Conservation (phyloP, 23 tunicate genomes). For the Clavelina lepadiformis region DNA sequence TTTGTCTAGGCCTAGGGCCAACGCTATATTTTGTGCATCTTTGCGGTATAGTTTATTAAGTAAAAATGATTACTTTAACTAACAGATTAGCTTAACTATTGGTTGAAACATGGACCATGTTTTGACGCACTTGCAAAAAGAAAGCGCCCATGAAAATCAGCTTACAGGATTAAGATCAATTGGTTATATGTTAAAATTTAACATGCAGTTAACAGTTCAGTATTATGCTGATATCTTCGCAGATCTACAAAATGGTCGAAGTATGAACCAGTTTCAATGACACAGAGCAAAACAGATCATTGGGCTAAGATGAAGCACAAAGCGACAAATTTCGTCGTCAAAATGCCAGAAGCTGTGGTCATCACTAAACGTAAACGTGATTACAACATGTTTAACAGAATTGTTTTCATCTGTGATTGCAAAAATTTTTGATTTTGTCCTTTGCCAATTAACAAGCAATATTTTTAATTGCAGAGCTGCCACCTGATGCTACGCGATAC, state of each 20-base stretch:
- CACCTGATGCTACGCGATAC: constrained; percentile 58
- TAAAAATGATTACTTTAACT: too few relatives aligned
- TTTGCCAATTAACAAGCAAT: too few relatives aligned
- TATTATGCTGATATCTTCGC: not conserved
- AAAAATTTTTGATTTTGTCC: not conserved
- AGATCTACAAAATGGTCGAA: constrained; percentile 84
- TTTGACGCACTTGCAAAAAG: too few relatives aligned
- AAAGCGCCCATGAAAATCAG: too few relatives aligned
- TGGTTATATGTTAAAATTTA: too few relatives aligned
- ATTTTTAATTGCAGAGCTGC: constrained; percentile 41
- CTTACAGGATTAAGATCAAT: too few relatives aligned
- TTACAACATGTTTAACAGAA: not conserved
- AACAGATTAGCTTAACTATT: too few relatives aligned
- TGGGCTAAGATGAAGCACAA: constrained; percentile 94
- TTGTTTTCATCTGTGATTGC: not conserved
- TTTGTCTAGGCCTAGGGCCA: too few relatives aligned
- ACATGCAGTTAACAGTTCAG: not conserved
- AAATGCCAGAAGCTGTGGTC: constrained; percentile 85
- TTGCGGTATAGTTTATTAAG: too few relatives aligned
- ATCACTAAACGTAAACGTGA: constrained; percentile 69
- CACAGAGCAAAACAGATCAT: constrained; percentile 64
- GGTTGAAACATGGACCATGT: too few relatives aligned
- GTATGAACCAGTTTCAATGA: constrained; percentile 74
- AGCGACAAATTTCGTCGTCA: constrained; percentile 82
- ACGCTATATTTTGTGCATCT: too few relatives aligned